Evolutionary conservation across 1,140 invertebrate genomes (phyloP), one percentile per base, ranked within the genome.

Genomic region (Ylistrum balloti): DNA sequence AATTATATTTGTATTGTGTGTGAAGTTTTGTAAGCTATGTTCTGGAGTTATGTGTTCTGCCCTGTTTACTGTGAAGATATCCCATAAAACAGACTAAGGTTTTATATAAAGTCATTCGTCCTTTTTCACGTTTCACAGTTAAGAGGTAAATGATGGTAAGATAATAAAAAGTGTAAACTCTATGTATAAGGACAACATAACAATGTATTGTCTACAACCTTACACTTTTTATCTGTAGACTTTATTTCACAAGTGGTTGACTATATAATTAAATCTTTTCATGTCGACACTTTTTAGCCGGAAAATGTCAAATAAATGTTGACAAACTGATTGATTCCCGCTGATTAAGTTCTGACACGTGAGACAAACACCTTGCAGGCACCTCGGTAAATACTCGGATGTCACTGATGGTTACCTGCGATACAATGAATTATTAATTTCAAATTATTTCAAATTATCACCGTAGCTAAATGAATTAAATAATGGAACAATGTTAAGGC

Each of bases 391-490:
- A 74, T 28, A 74, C 22, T 11, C n/a, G 1, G 56, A n/a, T 74
- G 56, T 74, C 56, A 74, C n/a, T 11, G 22, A 74, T 74, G 56
- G 56, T 74, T 74, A 74, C 22, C n/a, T n/a, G 56, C 22, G 56
- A 74, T 74, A 74, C 5, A 17, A 74, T 74, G 5, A 74, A 74
- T 74, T 74, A 74, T 74, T 74, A 74, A 74, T 74, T 74, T 74
- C 56, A 74, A 74, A 74, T 74, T 74, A 74, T 74, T 74, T 74
- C 56, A 74, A 74, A 74, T 74, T 74, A 74, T 74, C 56, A 74
- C 56, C 56, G n/a, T 74, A 74, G 56, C 56, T 74, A 74, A 74
- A 74, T 74, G 56, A 74, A 74, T 74, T 74, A 28, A 74, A 74
- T 74, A 28, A 74, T 74, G 56, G 35, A 74, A 74, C 41, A 1